Conservation (phyloP, 2,888 invertebrate species). For the Germaria angustata region DNA sequence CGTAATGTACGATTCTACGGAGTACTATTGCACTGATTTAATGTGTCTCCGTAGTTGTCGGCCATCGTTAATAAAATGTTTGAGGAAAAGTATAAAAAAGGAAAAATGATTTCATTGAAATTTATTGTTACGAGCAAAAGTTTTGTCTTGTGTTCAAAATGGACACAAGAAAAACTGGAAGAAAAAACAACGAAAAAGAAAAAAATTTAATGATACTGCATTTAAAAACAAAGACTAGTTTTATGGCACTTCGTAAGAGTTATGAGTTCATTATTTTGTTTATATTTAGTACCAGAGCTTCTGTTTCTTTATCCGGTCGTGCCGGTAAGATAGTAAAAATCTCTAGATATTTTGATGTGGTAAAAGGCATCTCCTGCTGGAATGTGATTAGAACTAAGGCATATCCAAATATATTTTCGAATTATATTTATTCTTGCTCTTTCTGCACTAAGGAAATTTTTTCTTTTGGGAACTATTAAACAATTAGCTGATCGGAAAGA, state of each 20-base stretch:
- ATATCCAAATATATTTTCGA: too few species aligned
- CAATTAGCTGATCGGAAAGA: too few species aligned
- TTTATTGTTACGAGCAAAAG: constrained; percentile 64
- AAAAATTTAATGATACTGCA: not conserved
- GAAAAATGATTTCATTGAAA: constrained; percentile 54
- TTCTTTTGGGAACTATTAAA: too few species aligned
- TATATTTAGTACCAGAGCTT: too few species aligned
- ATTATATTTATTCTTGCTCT: too few species aligned
- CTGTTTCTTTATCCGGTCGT: too few species aligned
- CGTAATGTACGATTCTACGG: constrained; percentile 24
- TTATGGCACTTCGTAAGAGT: not conserved
- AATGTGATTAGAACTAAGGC: too few species aligned
- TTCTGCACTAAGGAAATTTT: too few species aligned
- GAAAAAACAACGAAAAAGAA: not conserved
- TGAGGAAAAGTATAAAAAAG: not conserved
- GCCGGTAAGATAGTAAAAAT: too few species aligned
- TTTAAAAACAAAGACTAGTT: not conserved
- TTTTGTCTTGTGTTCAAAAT: constrained; percentile 61
- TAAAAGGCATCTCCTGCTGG: too few species aligned
- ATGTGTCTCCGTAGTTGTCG: constrained; percentile 54
- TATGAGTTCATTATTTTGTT: too few species aligned
- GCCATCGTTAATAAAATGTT: constrained; percentile 52
- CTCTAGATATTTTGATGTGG: too few species aligned
- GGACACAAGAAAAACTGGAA: constrained; percentile 23
- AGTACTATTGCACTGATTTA: constrained; percentile 55